Evolutionary conservation across 1,140 invertebrate species (phyloP).

Genomic region (Tribolium madens): DNA sequence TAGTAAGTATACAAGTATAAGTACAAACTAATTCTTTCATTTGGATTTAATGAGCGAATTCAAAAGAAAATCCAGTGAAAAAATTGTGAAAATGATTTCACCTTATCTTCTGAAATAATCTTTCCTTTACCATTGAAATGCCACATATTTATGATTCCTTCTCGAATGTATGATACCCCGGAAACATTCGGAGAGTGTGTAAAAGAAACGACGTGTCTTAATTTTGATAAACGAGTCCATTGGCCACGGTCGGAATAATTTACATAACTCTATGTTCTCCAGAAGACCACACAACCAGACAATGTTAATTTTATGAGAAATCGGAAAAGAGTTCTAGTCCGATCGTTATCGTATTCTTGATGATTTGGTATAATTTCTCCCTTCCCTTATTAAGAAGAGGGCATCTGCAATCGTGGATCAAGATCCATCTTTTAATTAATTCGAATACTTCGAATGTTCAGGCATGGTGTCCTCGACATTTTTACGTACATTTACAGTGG

Average conservation of each 20-base stretch:
- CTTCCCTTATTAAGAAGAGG: slow-evolving; percentile 30
- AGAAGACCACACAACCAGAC: slow-evolving; percentile 47
- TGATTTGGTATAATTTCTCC: slow-evolving; percentile 39
- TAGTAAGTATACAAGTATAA: too few species aligned
- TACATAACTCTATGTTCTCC: slow-evolving; percentile 50
- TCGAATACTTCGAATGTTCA: slow-evolving; percentile 40
- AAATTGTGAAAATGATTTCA: background rate
- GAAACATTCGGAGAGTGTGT: slow-evolving; percentile 12
- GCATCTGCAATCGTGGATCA: slow-evolving; percentile 42
- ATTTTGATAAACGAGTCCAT: slow-evolving; percentile 52
- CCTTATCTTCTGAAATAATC: slow-evolving; percentile 11
- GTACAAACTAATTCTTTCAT: too few species aligned
- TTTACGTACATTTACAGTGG: slow-evolving; percentile 31
- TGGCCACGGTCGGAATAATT: slow-evolving; percentile 44
- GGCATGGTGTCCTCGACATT: slow-evolving; percentile 38
- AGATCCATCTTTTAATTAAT: slow-evolving; percentile 39
- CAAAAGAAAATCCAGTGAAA: background rate
- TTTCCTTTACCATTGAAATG: slow-evolving; percentile 1
- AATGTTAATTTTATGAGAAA: slow-evolving; percentile 50
- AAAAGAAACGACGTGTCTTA: slow-evolving; percentile 41
- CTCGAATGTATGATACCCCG: slow-evolving; percentile 17
- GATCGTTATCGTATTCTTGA: slow-evolving; percentile 41
- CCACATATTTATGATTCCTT: slow-evolving; percentile 26
- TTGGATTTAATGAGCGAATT: too few species aligned
- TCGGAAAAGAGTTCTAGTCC: slow-evolving; percentile 42